Evolutionary conservation across 2,888 invertebrate species (phyloP).

Genomic region (Selenia dentaria): DNA sequence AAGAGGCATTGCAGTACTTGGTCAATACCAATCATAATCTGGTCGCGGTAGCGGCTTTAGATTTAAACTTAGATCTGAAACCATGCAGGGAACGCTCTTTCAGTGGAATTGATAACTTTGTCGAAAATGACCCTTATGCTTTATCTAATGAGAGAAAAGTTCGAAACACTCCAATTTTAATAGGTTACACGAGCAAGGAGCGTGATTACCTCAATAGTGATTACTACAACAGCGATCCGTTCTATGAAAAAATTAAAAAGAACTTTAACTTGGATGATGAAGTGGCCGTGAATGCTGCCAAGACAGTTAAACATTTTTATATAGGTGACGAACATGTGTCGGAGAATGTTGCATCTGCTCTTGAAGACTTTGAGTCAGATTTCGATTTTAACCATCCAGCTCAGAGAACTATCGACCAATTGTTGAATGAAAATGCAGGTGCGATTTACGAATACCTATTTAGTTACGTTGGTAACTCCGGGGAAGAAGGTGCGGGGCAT

Average conservation of each 20-base stretch:
- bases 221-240: slow-evolving; percentile 61
- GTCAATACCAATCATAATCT: slow-evolving; percentile 50
- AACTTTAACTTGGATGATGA: slow-evolving; percentile 61
- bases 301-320: slow-evolving; percentile 61
- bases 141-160: slow-evolving; percentile 63
- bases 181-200: slow-evolving; percentile 68
- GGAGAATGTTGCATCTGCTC: slow-evolving; percentile 41
- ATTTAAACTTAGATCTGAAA: slow-evolving; percentile 54
- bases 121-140: slow-evolving; percentile 62
- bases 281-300: slow-evolving; percentile 48
- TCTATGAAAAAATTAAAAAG: slow-evolving; percentile 55
- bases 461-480: slow-evolving; percentile 54
- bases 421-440: slow-evolving; percentile 61
- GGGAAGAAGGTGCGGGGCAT: slow-evolving; percentile 51
- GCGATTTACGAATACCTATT: slow-evolving; percentile 67
- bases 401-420: slow-evolving; percentile 55
- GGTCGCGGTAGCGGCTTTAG: slow-evolving; percentile 59
- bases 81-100: slow-evolving; percentile 72
- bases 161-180: slow-evolving; percentile 62
- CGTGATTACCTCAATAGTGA: slow-evolving; percentile 39
- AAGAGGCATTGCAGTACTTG: slow-evolving; percentile 63
- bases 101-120: slow-evolving; percentile 66
- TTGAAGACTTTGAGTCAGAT: slow-evolving; percentile 67
- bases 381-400: slow-evolving; percentile 65
- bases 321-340: slow-evolving; percentile 66